Base-by-base conservation (phyloP, 64 coral and sea anemone species). In the Pocillopora verrucosa region DNA sequence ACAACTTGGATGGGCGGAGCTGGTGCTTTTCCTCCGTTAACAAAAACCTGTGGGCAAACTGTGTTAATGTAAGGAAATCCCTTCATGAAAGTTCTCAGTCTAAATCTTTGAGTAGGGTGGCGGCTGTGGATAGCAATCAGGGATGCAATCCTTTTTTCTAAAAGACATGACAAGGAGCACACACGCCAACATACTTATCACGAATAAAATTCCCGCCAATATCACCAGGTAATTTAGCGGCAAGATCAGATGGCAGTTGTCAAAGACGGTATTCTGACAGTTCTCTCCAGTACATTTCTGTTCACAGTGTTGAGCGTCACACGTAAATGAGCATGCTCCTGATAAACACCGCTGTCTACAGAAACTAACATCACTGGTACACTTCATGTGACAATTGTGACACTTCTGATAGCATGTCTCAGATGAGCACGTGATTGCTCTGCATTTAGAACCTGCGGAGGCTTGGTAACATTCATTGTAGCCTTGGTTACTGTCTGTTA, bases 311-410 rank as follows among this genome's bases (percentile, higher is more conserved):
- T 34, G 91, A 36, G 95, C 95, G 25, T 76, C 30, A 76, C 95
- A 97, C 19, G 56, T 88, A 17, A 97, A 93, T 7, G 69, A 74
- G 61, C 95, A 97, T 20, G 75, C 80, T 35, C 92, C 95, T 17
- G 92, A 97, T 1, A 97, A 22, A 82, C 95, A 97, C 14, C 75
- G 61, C 92, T 97, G 95, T 58, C 76, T 75, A 22, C 95, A 97
- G 65, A 83, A 91, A 80, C 80, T 75, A 35, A 97, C 95, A 16
- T 88, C 73, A 16, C 74, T 72, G 34, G 88, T 79, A 68, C 95
- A 97, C 25, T 83, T 67, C 95, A 97, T 97, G n/a, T 93, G 78
- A 60, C 95, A 97, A 60, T 80, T 89, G 65, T 88, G 77, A 22
- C 95, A 97, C 88, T 64, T 89, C 65, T 97, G 95, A 88, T 90